Conservation (phyloP, 1,140 invertebrate genomes). For the Coptotermes formosanus region DNA sequence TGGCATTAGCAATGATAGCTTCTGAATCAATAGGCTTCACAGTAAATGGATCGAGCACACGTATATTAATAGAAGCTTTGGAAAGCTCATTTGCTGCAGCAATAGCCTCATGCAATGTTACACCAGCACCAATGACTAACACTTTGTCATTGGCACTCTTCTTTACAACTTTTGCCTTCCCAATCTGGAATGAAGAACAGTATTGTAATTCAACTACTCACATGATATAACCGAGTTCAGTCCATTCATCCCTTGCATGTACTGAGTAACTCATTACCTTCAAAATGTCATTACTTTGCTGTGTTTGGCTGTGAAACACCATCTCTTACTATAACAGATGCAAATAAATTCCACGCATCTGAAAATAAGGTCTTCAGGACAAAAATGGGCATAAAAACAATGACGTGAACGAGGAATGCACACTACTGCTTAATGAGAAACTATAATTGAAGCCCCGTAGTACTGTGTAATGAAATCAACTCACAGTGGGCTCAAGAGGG, state of each 20-base stretch:
- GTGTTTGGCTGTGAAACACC: no score
- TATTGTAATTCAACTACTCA: not conserved
- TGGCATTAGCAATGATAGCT: conserved; percentile 75
- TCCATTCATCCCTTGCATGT: not conserved
- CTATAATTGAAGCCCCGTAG: no score
- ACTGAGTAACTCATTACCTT: no score
- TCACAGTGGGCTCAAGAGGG: no score
- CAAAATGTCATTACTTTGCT: no score
- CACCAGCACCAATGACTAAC: conserved; percentile 86
- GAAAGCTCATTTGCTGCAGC: conserved; percentile 78
- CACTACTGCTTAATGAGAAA: no score
- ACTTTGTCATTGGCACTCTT: conserved; percentile 73
- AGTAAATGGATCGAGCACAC: conserved; percentile 93
- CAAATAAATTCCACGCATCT: no score
- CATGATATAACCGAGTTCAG: not conserved
- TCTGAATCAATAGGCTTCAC: conserved; percentile 91
- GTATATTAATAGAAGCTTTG: conserved; percentile 64
- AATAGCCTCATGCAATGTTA: conserved; percentile 90
- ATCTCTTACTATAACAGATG: no score
- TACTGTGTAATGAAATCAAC: no score
- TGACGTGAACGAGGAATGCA: no score
- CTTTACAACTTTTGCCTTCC: conserved; percentile 77
- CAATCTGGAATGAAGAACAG: conserved; percentile 53
- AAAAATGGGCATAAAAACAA: no score
- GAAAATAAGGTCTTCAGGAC: no score